A percentile compares a stretch with the other conserved stretches of the same genome.
These are phyloP conservation scores for Protobothrops flavoviridis DNA, from an alignment of 2,113 vertebrate species.

Conservation along the genomic window DNA sequence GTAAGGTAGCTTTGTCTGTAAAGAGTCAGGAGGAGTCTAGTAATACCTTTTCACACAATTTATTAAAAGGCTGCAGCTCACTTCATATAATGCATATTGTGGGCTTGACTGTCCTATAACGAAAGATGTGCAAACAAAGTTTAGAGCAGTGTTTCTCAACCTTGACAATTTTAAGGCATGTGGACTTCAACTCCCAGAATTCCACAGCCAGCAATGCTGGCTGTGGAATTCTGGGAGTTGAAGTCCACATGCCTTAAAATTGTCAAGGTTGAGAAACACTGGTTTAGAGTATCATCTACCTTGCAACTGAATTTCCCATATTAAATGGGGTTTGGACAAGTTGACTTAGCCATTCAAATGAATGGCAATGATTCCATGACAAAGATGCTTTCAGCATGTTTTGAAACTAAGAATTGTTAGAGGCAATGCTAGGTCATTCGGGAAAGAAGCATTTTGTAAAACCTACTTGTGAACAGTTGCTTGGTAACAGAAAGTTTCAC, in stretches of 20 bases:
- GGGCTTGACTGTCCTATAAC: background rate
- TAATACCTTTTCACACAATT: background rate
- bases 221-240: too few species aligned
- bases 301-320: background rate
- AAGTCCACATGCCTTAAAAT: too few species aligned
- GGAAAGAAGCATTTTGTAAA: constrained; percentile 11
- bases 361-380: background rate
- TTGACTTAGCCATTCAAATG: background rate
- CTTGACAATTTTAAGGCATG: too few species aligned
- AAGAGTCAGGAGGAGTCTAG: background rate
- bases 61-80: background rate
- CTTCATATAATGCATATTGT: background rate
- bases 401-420: background rate
- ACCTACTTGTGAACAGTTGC: constrained; percentile 16
- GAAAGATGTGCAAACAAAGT: background rate
- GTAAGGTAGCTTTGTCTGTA: background rate
- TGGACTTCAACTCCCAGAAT: too few species aligned
- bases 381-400: background rate
- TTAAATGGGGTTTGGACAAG: background rate
- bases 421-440: background rate
- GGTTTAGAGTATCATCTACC: too few species aligned
- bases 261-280: too few species aligned
- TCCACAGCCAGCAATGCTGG: too few species aligned
- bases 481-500: constrained; percentile 16
- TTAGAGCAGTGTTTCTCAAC: too few species aligned